Evolutionary conservation across 2,797 vertebrate species (phyloP).

Genomic region (Thaleichthys pacificus): DNA sequence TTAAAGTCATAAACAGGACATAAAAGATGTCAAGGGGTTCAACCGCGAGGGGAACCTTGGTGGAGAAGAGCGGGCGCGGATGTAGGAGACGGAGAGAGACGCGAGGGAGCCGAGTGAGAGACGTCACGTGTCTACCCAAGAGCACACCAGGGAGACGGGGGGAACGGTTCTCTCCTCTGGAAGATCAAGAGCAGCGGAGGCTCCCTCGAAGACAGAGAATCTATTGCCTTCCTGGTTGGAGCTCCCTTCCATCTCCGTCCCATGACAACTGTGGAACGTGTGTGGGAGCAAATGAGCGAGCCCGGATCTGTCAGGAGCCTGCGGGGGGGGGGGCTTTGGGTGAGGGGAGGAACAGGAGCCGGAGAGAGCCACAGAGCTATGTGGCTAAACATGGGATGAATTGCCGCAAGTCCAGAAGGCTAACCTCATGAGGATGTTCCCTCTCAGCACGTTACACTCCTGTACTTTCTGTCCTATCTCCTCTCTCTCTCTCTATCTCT

Average conservation of each 20-base stretch:
- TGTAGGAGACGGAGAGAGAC: conserved; percentile 40
- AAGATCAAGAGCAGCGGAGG: conserved; percentile 45
- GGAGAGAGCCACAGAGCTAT: conserved; percentile 22
- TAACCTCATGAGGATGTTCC: conserved; percentile 7
- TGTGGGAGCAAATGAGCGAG: conserved; percentile 18
- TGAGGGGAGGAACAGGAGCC: conserved; percentile 23
- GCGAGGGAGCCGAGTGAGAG: conserved; percentile 44
- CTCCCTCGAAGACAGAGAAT: conserved; percentile 17
- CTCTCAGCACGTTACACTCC: background rate
- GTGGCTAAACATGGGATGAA: conserved; percentile 34
- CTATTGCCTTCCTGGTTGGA: background rate
- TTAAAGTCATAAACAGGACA: conserved; percentile 16
- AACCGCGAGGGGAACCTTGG: conserved; percentile 27
- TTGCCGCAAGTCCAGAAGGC: conserved; percentile 25
- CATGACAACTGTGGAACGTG: conserved; percentile 35
- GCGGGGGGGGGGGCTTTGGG: conserved; percentile 9
- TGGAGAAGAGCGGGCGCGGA: conserved; percentile 13
- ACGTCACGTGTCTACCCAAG: conserved; percentile 43
- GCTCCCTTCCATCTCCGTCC: conserved; percentile 22
- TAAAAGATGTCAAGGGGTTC: conserved; percentile 21
- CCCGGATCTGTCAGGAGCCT: conserved; percentile 26
- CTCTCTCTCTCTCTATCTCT: conserved; percentile 14
- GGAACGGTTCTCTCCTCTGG: conserved; percentile 25
- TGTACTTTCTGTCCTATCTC: background rate
- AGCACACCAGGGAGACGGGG: conserved; percentile 41